phyloP scores from a whole-genome alignment of 1,140 invertebrate genomes.

The Cherax destructor region DNA sequence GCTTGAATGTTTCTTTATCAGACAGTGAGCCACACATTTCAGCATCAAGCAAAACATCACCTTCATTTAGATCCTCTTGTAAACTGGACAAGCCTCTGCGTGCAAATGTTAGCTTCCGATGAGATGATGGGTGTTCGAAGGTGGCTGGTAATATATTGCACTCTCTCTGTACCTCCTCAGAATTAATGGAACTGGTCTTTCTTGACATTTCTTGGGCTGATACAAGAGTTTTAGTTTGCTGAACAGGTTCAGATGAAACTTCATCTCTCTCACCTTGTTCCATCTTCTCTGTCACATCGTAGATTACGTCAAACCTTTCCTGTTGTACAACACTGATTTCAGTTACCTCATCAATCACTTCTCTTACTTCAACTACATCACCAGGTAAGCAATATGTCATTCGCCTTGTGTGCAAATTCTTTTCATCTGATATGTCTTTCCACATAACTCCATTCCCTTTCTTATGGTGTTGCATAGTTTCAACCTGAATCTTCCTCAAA shows the following conservation, averaged over 20 bases:
- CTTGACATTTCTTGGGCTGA: background rate
- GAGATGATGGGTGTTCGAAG: background rate
- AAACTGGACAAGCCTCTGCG: background rate
- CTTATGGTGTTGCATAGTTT: background rate
- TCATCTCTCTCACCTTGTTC: background rate
- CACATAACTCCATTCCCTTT: conserved; percentile 18
- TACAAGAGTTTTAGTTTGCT: background rate
- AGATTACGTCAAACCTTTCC: conserved; percentile 1
- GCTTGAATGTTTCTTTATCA: background rate
- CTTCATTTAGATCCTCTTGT: background rate
- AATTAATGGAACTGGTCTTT: background rate
- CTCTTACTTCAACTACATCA: background rate
- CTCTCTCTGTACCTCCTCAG: background rate
- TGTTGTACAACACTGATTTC: background rate
- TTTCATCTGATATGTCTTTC: conserved; percentile 15
- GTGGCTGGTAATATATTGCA: background rate
- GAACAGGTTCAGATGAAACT: background rate
- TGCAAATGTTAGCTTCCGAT: background rate
- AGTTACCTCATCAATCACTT: conserved; percentile 12
- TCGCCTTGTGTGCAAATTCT: background rate
- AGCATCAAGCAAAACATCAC: background rate
- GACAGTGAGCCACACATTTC: background rate
- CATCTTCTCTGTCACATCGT: conserved; percentile 4
- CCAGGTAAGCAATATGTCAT: background rate
- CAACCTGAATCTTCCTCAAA: background rate